These are phyloP conservation scores for Cephus runcator DNA, from an alignment of 2,888 invertebrate species.

Conservation along the genomic window DNA sequence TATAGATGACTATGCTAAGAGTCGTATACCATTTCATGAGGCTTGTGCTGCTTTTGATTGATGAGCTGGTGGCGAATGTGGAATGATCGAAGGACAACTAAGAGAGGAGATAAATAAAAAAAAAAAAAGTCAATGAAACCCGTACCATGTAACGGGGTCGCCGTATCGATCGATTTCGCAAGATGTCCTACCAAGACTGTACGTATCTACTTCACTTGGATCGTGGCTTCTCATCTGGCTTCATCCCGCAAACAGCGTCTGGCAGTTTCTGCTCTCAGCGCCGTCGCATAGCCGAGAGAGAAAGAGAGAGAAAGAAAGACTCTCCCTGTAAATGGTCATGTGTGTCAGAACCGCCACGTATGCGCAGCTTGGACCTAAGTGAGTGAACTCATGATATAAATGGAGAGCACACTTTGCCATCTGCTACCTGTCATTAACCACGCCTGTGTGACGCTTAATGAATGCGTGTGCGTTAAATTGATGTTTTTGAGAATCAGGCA, in stretches of 20 bases:
- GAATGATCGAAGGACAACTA: background rate
- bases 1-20: background rate
- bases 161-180: constrained; percentile 1
- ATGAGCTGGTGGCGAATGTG: background rate
- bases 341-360: constrained; percentile 35
- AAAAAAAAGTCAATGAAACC: background rate
- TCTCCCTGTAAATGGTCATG: constrained; percentile 42
- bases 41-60: background rate
- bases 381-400: background rate
- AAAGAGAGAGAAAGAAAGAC: background rate
- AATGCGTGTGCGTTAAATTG: background rate
- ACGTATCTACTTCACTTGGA: background rate
- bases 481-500: background rate
- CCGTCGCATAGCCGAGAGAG: background rate
- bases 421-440: background rate
- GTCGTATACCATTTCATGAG: background rate
- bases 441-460: background rate
- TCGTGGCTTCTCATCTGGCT: background rate
- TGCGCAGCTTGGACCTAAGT: background rate
- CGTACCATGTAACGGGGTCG: background rate
- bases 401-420: background rate
- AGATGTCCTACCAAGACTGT: background rate
- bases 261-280: background rate
- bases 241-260: background rate
- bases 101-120: background rate